Percentiles rank a stretch among this genome's conserved stretches.
Conservation (phyloP, 2,113 vertebrate species). For the Crotalus viridis region DNA sequence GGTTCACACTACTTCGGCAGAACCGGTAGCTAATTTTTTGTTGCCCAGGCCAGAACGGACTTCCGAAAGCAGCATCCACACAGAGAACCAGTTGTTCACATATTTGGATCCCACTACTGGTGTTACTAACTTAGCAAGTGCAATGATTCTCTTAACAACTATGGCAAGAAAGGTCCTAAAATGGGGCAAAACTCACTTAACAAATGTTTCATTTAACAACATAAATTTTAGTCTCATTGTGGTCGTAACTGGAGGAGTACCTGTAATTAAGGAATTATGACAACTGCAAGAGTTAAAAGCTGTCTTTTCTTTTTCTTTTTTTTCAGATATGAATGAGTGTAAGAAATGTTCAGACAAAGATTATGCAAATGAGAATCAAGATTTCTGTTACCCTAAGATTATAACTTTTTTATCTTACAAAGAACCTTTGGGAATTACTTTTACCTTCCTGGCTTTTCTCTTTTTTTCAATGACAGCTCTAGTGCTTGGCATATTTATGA, state of each 20-base stretch:
- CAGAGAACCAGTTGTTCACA: too few relatives aligned
- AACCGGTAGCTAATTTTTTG: too few relatives aligned
- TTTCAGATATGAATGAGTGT: neutral
- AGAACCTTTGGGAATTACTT: neutral
- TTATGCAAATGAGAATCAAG: neutral
- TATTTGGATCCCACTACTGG: too few relatives aligned
- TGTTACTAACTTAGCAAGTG: neutral
- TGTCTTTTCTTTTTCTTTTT: neutral
- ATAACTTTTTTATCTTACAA: neutral
- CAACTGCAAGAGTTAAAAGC: neutral
- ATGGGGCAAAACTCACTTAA: neutral
- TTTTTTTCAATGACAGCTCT: neutral
- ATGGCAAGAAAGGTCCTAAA: neutral
- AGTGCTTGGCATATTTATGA: neutral
- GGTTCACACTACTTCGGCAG: too few relatives aligned
- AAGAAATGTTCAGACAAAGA: neutral
- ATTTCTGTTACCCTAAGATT: neutral
- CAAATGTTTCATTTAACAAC: neutral
- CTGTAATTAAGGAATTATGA: neutral
- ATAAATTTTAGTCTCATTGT: neutral
- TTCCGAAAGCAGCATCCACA: too few relatives aligned
- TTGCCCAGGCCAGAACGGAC: too few relatives aligned
- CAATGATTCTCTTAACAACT: neutral
- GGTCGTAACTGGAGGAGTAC: neutral
- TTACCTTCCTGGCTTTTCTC: neutral